These are phyloP conservation scores for Bombycilla garrulus DNA, from an alignment of 2,113 vertebrate genomes.

Conservation along the genomic window DNA sequence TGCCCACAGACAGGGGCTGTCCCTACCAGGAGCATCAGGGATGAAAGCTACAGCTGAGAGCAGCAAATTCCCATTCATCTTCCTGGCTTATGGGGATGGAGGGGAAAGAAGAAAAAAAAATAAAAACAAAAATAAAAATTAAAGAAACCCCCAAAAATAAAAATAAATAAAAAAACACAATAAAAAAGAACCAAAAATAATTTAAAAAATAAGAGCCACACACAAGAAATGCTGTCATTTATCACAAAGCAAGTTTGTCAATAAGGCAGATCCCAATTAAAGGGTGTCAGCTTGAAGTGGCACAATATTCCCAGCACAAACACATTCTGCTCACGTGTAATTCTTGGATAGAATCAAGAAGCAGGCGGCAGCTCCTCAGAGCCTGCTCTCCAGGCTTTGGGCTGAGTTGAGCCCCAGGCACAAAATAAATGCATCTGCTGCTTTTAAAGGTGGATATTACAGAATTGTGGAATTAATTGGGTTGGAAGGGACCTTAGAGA, in stretches of 20 bases:
- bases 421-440: accelerated
- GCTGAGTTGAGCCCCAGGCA: background rate
- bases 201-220: background rate
- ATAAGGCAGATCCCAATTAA: background rate
- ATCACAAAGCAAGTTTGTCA: background rate
- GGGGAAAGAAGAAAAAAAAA: background rate
- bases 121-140: too few relatives aligned
- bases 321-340: background rate
- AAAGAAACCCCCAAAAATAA: too few relatives aligned
- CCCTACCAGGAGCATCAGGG: background rate
- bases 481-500: background rate
- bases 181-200: too few relatives aligned
- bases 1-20: background rate
- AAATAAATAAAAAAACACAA: too few relatives aligned
- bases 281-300: background rate
- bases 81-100: background rate
- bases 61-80: background rate
- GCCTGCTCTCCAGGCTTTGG: background rate
- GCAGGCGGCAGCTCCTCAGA: background rate
- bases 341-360: background rate
- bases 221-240: background rate
- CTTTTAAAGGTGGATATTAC: background rate
- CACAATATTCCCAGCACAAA: background rate
- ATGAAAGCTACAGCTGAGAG: background rate
- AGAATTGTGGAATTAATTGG: background rate